Conservation (phyloP, 2,113 vertebrate genomes). For the Sporophila hypoxantha region DNA sequence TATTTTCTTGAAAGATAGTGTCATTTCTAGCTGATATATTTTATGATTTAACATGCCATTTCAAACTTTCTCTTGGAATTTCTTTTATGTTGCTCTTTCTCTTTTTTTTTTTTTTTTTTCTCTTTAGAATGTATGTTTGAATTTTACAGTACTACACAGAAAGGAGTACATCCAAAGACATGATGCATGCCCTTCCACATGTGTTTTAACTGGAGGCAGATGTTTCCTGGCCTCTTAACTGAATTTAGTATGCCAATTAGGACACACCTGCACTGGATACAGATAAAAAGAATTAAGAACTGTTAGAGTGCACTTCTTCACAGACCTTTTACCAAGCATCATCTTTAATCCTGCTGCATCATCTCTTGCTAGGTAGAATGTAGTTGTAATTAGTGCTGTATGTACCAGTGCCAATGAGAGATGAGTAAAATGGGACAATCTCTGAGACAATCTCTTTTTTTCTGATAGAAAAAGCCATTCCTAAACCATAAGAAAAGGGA, state of each 20-base stretch:
- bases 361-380: background rate
- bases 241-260: background rate
- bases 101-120: background rate
- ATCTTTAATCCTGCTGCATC: background rate
- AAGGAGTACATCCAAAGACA: background rate
- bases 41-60: background rate
- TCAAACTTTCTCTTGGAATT: background rate
- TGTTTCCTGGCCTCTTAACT: background rate
- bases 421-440: background rate
- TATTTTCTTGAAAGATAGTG: background rate
- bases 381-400: background rate
- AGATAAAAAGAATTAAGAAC: background rate
- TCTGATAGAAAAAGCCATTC: background rate
- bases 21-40: background rate
- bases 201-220: background rate
- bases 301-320: background rate
- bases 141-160: background rate
- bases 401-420: background rate
- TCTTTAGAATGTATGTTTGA: background rate
- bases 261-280: background rate
- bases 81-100: background rate
- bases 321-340: background rate
- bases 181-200: background rate
- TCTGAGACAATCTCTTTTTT: background rate
- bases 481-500: background rate